Evolutionary conservation across 2,888 invertebrate species (phyloP).

Genomic region (Yponomeuta sedellus): DNA sequence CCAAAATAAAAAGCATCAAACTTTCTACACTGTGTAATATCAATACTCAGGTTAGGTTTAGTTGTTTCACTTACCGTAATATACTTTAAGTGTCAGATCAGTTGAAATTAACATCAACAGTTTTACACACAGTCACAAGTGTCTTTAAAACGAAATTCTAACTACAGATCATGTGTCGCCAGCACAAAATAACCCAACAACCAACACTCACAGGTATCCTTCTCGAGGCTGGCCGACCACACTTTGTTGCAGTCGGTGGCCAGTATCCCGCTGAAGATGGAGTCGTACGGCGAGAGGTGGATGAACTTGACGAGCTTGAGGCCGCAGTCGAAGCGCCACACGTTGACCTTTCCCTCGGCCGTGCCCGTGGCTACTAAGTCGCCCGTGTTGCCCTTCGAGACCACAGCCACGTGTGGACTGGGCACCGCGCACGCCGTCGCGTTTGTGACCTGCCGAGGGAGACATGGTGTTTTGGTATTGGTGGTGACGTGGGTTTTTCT

Average conservation of each 20-base stretch:
- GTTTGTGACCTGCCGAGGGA: constrained; percentile 77
- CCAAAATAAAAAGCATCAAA: no score
- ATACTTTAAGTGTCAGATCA: no score
- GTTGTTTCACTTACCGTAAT: no score
- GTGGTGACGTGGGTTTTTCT: neutral
- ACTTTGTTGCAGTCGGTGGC: constrained; percentile 61
- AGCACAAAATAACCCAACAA: neutral
- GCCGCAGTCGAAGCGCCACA: constrained; percentile 90
- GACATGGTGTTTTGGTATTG: neutral
- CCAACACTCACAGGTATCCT: constrained; percentile 59
- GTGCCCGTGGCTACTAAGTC: constrained; percentile 77
- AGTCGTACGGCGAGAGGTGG: constrained; percentile 64
- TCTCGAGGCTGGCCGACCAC: constrained; percentile 66
- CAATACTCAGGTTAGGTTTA: no score
- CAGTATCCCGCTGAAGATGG: constrained; percentile 66
- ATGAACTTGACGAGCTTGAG: constrained; percentile 82
- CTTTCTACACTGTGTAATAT: no score
- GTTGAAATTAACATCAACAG: no score
- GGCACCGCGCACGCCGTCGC: constrained; percentile 86
- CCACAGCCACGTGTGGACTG: constrained; percentile 70
- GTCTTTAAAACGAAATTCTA: no score
- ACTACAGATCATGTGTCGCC: no score
- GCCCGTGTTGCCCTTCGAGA: constrained; percentile 78
- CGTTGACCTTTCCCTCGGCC: constrained; percentile 80
- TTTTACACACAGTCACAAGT: no score